Conservation (phyloP, 2,888 invertebrate species). For the Epinotia bilunana region DNA sequence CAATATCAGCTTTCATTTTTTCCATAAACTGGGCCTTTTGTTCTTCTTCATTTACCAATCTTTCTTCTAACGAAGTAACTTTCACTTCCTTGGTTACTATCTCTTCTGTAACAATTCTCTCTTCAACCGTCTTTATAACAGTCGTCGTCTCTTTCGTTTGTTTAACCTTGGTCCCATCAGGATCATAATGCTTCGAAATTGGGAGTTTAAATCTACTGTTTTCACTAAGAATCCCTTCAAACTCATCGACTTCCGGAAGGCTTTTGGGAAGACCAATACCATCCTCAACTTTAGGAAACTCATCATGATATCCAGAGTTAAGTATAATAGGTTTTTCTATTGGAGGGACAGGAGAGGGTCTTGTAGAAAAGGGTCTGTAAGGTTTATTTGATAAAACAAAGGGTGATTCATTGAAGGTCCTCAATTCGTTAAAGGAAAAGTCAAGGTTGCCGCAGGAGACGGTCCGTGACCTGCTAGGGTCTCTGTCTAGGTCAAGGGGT, state of each 20-base stretch:
- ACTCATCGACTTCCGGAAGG: slow-evolving; percentile 9
- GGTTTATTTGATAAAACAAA: slow-evolving; percentile 62
- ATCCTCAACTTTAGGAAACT: slow-evolving; percentile 57
- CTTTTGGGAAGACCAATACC: slow-evolving; percentile 46
- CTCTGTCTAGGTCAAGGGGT: slow-evolving; percentile 45
- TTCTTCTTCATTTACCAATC: slow-evolving; percentile 47
- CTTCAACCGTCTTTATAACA: slow-evolving; percentile 45
- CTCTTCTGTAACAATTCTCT: slow-evolving; percentile 41
- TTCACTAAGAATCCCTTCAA: slow-evolving; percentile 39
- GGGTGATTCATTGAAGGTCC: slow-evolving; percentile 66
- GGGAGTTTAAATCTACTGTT: slow-evolving; percentile 70
- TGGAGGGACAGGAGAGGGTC: slow-evolving; percentile 65
- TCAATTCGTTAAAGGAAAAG: slow-evolving; percentile 36
- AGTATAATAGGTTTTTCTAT: slow-evolving; percentile 74
- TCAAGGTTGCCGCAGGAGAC: slow-evolving; percentile 24
- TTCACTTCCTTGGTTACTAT: slow-evolving; percentile 35
- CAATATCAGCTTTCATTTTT: slow-evolving; percentile 59
- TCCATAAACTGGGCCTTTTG: slow-evolving; percentile 53
- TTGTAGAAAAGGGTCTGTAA: slow-evolving; percentile 72
- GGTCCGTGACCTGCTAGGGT: slow-evolving; percentile 26
- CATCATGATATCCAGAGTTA: slow-evolving; percentile 68
- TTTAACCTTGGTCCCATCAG: slow-evolving; percentile 58
- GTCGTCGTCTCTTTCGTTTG: slow-evolving; percentile 44
- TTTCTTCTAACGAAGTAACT: slow-evolving; percentile 50
- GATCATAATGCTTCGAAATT: slow-evolving; percentile 72